phyloP scores from a whole-genome alignment of 2,113 vertebrate species.

The Pangasianodon hypophthalmus region DNA sequence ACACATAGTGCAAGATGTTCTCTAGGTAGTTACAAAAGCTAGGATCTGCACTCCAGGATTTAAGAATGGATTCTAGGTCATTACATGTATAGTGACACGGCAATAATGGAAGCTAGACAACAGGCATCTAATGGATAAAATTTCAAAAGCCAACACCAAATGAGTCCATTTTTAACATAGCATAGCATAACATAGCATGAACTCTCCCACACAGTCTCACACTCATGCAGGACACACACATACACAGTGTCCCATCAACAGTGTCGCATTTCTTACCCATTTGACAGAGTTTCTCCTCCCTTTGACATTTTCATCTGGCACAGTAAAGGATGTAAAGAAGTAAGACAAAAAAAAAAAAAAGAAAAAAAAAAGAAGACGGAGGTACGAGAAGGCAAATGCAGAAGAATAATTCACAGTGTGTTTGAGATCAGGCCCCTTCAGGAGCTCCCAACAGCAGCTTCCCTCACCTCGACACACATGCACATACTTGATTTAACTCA shows the following conservation, averaged over 20 bases:
- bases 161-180: too few species aligned
- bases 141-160: not conserved
- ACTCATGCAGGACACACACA: constrained; percentile 30
- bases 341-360: not conserved
- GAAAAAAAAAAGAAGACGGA: constrained; percentile 2
- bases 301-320: constrained; percentile 79
- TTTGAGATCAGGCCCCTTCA: constrained; percentile 17
- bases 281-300: constrained; percentile 69
- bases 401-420: constrained; percentile 25
- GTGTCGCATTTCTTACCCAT: constrained; percentile 67
- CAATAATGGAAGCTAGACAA: constrained; percentile 3
- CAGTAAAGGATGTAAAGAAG: constrained; percentile 43
- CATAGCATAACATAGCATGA: not conserved
- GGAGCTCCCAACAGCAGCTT: constrained; percentile 38
- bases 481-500: not conserved
- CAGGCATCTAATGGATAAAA: not conserved
- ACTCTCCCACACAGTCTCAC: constrained; percentile 4
- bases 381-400: constrained; percentile 40
- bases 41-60: not conserved
- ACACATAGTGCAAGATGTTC: constrained; percentile 13
- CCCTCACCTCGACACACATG: constrained; percentile 18
- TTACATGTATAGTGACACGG: not conserved
- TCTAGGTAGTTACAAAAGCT: constrained; percentile 19
- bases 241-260: not conserved
- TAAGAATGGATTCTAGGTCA: constrained; percentile 9